Evolutionary conservation across 1,140 invertebrate genomes (phyloP).

Genomic region (Carposina sasakii): DNA sequence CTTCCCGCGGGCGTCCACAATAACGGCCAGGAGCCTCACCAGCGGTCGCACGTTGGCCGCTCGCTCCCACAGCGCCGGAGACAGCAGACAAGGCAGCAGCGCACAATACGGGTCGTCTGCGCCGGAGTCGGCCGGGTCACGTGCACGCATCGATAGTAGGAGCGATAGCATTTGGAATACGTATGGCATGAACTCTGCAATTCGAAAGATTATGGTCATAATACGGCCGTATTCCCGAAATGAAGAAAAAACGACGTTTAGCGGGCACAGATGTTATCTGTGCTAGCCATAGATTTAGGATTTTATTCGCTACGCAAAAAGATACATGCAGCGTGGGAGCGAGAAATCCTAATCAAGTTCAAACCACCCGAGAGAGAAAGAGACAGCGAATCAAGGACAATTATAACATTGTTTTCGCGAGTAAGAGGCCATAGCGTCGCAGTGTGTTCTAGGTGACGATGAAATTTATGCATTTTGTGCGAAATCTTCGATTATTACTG

Average conservation of each 20-base stretch:
- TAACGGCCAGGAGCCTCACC: slow-evolving; percentile 90
- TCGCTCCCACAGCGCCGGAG: slow-evolving; percentile 93
- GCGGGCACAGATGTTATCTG: too few relatives aligned
- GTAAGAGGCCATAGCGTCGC: not conserved
- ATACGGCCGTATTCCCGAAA: too few relatives aligned
- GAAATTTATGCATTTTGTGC: not conserved
- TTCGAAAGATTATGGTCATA: too few relatives aligned
- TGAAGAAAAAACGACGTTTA: too few relatives aligned
- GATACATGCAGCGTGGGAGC: not conserved
- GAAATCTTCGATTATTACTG: not conserved
- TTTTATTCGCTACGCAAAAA: not conserved
- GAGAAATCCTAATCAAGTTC: not conserved
- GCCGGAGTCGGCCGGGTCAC: slow-evolving; percentile 33
- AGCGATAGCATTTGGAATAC: slow-evolving; percentile 97
- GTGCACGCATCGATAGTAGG: slow-evolving; percentile 89
- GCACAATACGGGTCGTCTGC: slow-evolving; percentile 86
- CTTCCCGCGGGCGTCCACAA: slow-evolving; percentile 81
- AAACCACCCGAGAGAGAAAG: not conserved
- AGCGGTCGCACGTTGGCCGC: slow-evolving; percentile 93
- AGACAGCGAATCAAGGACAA: not conserved
- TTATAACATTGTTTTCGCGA: not conserved
- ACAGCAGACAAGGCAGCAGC: slow-evolving; percentile 90
- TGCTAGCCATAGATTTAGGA: not conserved
- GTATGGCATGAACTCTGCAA: slow-evolving; percentile 95
- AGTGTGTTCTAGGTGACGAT: not conserved